A percentile compares a stretch with the other conserved stretches of the same genome.
Conservation (phyloP, 2,888 invertebrate species). For the Hirtodrosophila duncani region DNA sequence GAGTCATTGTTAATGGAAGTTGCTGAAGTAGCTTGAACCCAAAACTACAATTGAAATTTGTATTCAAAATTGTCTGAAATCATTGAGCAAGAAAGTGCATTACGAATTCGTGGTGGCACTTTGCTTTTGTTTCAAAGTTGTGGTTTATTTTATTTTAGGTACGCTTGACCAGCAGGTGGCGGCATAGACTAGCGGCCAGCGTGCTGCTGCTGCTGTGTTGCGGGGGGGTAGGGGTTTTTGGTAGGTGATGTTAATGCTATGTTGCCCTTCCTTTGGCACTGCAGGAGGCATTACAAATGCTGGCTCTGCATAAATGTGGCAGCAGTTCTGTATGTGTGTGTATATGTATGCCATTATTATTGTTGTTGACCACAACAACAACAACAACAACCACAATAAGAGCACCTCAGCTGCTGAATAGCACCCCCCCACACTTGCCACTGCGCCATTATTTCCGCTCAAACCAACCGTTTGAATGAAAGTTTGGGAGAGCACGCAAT, state of each 20-base stretch:
- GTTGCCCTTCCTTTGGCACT: slow-evolving; percentile 9
- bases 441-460: slow-evolving; percentile 21
- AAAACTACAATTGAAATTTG: too few relatives aligned
- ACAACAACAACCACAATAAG: slow-evolving; percentile 27
- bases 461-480: slow-evolving; percentile 30
- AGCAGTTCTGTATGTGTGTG: slow-evolving; percentile 37
- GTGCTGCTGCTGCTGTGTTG: too few relatives aligned
- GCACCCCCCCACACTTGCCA: not conserved
- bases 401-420: slow-evolving; percentile 26
- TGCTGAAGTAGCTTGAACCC: too few relatives aligned
- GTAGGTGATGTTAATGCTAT: not conserved
- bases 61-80: too few relatives aligned
- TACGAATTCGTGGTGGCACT: slow-evolving; percentile 3
- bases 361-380: slow-evolving; percentile 46
- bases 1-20: too few relatives aligned
- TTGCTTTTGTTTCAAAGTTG: not conserved
- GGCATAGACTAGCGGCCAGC: too few relatives aligned
- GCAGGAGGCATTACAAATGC: slow-evolving; percentile 56
- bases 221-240: not conserved
- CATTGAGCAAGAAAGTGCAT: not conserved
- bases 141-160: not conserved
- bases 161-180: slow-evolving; percentile 25
- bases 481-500: slow-evolving; percentile 23
- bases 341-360: slow-evolving; percentile 39
- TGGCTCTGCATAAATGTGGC: slow-evolving; percentile 70